Percentiles rank a stretch among this genome's conserved stretches.
Conservation (phyloP, 1,140 invertebrate genomes). For the Colletes latitarsis region DNA sequence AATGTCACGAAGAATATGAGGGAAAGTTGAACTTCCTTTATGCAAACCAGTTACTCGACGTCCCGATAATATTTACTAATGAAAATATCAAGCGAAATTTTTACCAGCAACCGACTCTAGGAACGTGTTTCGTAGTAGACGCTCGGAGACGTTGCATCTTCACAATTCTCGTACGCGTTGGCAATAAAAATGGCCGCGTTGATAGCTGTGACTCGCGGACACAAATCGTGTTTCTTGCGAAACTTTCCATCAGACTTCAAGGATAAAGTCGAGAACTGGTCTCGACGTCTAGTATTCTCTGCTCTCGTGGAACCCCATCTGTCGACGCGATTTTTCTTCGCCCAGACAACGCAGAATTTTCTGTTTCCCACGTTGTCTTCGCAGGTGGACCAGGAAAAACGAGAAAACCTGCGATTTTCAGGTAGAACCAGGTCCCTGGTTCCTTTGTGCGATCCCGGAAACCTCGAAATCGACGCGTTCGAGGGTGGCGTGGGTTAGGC, state of each 20-base stretch:
- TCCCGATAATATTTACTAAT: too few relatives aligned
- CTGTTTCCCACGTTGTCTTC: conserved; percentile 1
- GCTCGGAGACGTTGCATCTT: background rate
- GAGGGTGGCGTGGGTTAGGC: background rate
- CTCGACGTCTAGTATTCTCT: background rate
- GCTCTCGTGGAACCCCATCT: background rate
- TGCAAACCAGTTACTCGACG: too few relatives aligned
- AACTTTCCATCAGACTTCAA: conserved; percentile 31
- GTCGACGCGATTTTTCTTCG: background rate
- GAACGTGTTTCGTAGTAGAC: background rate
- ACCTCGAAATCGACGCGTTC: background rate
- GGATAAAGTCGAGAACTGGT: conserved; percentile 12
- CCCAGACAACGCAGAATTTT: background rate
- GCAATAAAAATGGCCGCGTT: conserved; percentile 3
- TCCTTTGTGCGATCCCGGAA: background rate
- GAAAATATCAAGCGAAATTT: too few relatives aligned
- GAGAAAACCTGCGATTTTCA: background rate
- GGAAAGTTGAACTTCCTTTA: too few relatives aligned
- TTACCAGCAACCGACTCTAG: too few relatives aligned
- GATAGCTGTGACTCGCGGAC: conserved; percentile 1
- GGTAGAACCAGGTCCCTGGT: too few relatives aligned
- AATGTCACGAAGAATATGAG: too few relatives aligned
- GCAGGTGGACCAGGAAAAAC: conserved; percentile 1
- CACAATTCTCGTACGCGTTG: background rate
- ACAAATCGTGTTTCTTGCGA: conserved; percentile 26